phyloP scores from a whole-genome alignment of 2,113 vertebrate species.

The Tringa solitaria region DNA sequence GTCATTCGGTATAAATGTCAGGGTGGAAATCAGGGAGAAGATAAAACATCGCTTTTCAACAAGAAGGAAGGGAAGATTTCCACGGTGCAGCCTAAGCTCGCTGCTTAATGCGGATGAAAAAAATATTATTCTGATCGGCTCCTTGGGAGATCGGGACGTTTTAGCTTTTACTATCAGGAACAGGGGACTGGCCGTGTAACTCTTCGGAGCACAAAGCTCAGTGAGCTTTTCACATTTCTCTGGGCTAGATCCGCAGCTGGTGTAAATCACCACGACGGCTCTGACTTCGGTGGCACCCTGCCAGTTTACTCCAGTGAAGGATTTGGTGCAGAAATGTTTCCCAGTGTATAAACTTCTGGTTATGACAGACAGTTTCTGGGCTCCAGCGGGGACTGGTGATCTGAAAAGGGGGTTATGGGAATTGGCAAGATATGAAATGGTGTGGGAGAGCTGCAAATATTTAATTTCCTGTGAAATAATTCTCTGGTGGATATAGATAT shows the following conservation, averaged over 20 bases:
- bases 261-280: conserved; percentile 6
- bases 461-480: conserved; percentile 62
- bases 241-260: conserved; percentile 22
- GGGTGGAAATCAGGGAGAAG: conserved; percentile 21
- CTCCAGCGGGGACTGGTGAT: conserved; percentile 21
- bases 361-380: conserved; percentile 56
- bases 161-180: neutral
- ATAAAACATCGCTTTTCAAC: neutral
- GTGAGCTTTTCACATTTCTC: neutral
- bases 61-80: conserved; percentile 9
- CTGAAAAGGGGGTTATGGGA: conserved; percentile 51
- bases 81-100: neutral
- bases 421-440: conserved; percentile 47
- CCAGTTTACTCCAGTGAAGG: conserved; percentile 29
- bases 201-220: neutral
- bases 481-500: neutral
- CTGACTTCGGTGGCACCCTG: conserved; percentile 12
- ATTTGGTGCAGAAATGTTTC: conserved; percentile 57
- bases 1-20: conserved; percentile 38
- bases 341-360: conserved; percentile 60
- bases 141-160: neutral
- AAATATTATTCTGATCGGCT: neutral
- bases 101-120: neutral
- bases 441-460: conserved; percentile 46
- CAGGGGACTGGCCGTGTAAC: neutral